A percentile compares a stretch with the other conserved stretches of the same genome.
Conservation (phyloP, 2,888 invertebrate species). For the Pandemis cinnamomeana region DNA sequence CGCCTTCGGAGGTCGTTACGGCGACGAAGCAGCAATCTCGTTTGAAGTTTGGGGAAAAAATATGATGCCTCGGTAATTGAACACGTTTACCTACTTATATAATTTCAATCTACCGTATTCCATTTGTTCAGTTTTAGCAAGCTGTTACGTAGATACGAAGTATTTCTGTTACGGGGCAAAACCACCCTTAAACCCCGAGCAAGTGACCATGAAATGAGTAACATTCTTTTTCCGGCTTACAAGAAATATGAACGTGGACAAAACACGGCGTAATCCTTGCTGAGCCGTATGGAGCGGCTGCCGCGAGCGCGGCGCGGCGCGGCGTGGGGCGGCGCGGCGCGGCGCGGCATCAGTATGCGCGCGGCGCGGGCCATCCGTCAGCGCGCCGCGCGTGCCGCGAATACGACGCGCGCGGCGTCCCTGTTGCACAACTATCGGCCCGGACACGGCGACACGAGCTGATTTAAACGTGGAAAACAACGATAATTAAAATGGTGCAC, state of each 20-base stretch:
- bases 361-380: conserved; percentile 26
- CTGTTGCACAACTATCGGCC: conserved; percentile 15
- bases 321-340: not conserved
- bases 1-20: no score
- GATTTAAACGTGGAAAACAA: not conserved
- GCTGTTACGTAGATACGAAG: not conserved
- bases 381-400: conserved; percentile 24
- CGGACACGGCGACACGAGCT: not conserved
- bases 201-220: conserved; percentile 33
- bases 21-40: no score
- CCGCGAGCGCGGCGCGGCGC: not conserved
- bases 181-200: not conserved
- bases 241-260: conserved; percentile 38
- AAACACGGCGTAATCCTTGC: conserved; percentile 37
- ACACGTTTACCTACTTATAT: no score
- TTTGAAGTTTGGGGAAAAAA: no score
- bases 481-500: no score
- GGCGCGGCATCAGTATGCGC: conserved; percentile 31
- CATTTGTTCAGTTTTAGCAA: no score
- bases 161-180: not conserved
- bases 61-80: no score
- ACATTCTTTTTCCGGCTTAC: conserved; percentile 36
- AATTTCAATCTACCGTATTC: no score
- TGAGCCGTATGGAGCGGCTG: conserved; percentile 7
- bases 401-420: conserved; percentile 14